Percentiles rank a stretch among this genome's conserved stretches.
Conservation (phyloP, 2,797 vertebrate genomes). For the Rhinophrynus dorsalis region DNA sequence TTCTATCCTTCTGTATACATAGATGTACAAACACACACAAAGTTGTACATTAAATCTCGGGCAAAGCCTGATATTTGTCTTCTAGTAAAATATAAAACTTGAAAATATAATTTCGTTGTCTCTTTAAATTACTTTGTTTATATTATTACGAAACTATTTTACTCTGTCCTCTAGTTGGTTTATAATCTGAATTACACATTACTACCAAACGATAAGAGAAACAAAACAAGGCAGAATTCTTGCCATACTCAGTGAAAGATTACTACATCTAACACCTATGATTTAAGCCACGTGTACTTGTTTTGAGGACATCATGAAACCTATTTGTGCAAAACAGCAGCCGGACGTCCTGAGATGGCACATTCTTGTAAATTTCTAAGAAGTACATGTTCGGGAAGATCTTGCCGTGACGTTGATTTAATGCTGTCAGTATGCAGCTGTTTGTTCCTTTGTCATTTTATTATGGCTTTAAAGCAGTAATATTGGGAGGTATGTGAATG, state of each 20-base stretch:
- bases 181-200: too few species aligned
- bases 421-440: not conserved
- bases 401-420: not conserved
- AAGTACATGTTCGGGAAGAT: constrained; percentile 6
- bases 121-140: not conserved
- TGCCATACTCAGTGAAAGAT: not conserved
- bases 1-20: too few species aligned
- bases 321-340: constrained; percentile 5
- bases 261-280: not conserved
- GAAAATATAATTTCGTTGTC: too few species aligned
- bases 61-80: too few species aligned
- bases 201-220: not conserved
- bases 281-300: constrained; percentile 26
- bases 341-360: constrained; percentile 7
- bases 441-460: not conserved
- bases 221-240: not conserved
- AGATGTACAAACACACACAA: too few species aligned
- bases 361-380: constrained; percentile 1
- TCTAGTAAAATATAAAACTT: too few species aligned
- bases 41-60: too few species aligned
- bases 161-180: not conserved
- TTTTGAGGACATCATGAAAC: constrained; percentile 30
- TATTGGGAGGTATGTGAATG: not conserved
- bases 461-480: not conserved
- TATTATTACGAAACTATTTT: too few species aligned